Evolutionary conservation across 2,113 vertebrate genomes (phyloP).

Genomic region (Nothocercus nigrocapillus): DNA sequence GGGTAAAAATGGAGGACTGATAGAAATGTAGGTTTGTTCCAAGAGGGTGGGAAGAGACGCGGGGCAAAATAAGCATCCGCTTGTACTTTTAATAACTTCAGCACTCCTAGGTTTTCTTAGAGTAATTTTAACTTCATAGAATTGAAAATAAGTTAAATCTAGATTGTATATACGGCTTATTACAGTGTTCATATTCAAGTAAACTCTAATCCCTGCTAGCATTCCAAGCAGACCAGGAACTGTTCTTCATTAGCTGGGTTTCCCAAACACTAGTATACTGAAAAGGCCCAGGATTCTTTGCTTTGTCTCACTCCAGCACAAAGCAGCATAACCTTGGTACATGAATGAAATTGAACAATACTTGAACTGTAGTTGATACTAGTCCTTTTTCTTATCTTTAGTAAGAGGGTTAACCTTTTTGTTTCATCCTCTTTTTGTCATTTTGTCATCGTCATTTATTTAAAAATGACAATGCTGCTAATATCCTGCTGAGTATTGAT

Average conservation of each 20-base stretch:
- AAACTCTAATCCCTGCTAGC: background rate
- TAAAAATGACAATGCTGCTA: background rate
- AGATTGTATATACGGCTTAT: background rate
- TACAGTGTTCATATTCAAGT: background rate
- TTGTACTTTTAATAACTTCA: background rate
- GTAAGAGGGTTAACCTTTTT: background rate
- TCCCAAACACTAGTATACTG: background rate
- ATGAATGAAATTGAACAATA: background rate
- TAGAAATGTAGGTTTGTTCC: background rate
- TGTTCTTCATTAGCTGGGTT: background rate
- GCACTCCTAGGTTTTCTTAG: background rate
- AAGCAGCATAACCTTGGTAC: background rate
- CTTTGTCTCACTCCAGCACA: background rate
- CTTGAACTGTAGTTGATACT: background rate
- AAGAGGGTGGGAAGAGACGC: background rate
- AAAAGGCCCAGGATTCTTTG: background rate
- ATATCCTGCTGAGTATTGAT: background rate
- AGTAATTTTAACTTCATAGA: background rate
- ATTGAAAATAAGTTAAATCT: background rate
- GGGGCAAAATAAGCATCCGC: accelerated
- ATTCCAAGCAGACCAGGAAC: background rate
- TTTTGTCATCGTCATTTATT: background rate
- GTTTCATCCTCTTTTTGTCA: background rate
- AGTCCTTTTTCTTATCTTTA: background rate
- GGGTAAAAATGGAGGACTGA: background rate